phyloP scores from a whole-genome alignment of 2,888 invertebrate species.

The Lordiphosa fenestrarum region DNA sequence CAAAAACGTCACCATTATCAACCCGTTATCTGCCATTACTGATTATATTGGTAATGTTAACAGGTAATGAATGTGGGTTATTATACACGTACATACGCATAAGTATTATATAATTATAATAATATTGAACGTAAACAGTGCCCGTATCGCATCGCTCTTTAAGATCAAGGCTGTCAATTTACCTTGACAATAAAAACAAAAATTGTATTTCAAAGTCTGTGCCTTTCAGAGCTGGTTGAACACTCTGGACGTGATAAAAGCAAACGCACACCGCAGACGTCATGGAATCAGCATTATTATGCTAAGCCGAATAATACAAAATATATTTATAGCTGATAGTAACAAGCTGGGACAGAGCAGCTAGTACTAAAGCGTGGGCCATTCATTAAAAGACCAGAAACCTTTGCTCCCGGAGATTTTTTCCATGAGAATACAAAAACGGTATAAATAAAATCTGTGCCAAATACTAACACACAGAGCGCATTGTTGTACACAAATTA shows the following conservation, averaged over 20 bases:
- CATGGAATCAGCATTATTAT: not conserved
- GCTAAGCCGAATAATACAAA: not conserved
- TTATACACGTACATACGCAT: not conserved
- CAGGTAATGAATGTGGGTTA: constrained; percentile 8
- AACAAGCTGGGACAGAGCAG: constrained; percentile 19
- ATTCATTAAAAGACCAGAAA: constrained; percentile 54
- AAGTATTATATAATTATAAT: constrained; percentile 8
- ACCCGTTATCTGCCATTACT: constrained; percentile 1
- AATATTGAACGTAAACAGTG: constrained; percentile 3
- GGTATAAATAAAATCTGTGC: constrained; percentile 47
- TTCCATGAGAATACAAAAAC: constrained; percentile 15
- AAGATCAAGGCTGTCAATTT: constrained; percentile 23
- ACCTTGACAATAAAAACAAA: constrained; percentile 19
- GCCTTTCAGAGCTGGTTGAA: constrained; percentile 7
- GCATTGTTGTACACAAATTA: constrained; percentile 3
- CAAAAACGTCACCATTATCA: constrained; percentile 29
- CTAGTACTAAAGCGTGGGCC: constrained; percentile 34
- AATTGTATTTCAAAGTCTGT: constrained; percentile 2
- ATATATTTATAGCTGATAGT: constrained; percentile 25
- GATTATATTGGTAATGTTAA: constrained; percentile 6
- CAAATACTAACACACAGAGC: constrained; percentile 17
- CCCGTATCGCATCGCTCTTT: constrained; percentile 1
- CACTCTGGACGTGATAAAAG: constrained; percentile 4
- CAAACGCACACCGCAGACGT: constrained; percentile 3
- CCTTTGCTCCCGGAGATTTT: constrained; percentile 75